Evolutionary conservation across 2,113 vertebrate species (phyloP), one percentile per base, ranked within the genome.

Genomic region (Tyrannus savana): DNA sequence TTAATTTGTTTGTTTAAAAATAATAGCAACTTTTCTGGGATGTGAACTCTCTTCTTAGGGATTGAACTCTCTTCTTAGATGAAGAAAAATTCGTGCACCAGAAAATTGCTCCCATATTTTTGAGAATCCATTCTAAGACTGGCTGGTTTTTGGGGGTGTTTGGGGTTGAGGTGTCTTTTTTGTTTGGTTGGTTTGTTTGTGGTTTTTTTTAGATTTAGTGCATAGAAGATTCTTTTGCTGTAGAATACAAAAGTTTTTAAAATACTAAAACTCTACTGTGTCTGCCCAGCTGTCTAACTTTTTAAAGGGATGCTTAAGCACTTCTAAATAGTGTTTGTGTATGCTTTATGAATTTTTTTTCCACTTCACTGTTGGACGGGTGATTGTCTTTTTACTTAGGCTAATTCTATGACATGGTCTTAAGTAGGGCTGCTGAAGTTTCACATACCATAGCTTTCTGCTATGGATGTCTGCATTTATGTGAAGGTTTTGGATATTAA

Each of bases 111-210:
- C 15, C 19, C 8, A 22, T 76, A 6, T 19, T 86, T 87, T 35
- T 35, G 31, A 79, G 82, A 93, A 69, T 60, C 10, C 22, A 8
- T 67, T 60, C 24, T 41, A 63, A 73, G 24, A 49, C 3, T 55
- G 39, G 8, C 47, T 53, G 22, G 0, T 6, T 6, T 37, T 39
- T 28, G 33, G 13, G 13, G 37, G 16, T 30, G 11, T 58, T n/a
- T 69, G 7, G 31, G 12, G 4, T 21, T 35, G 37, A 10, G 19
- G 13, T 37, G 19, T 39, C 9, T 25, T 50, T 14, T 50, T 14
- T 55, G 19, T 55, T 66, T 17, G 10, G 14, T 41, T 25, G 24
- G 1, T 14, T 39, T n/a, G 7, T 37, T 7, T 24, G 3, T 6
- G 14, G 14, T 4, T 27, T 33, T 37, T 67, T 64, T n/a, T 6